phyloP scores from a whole-genome alignment of 2,113 vertebrate species.

The Cephalopholis sonnerati region DNA sequence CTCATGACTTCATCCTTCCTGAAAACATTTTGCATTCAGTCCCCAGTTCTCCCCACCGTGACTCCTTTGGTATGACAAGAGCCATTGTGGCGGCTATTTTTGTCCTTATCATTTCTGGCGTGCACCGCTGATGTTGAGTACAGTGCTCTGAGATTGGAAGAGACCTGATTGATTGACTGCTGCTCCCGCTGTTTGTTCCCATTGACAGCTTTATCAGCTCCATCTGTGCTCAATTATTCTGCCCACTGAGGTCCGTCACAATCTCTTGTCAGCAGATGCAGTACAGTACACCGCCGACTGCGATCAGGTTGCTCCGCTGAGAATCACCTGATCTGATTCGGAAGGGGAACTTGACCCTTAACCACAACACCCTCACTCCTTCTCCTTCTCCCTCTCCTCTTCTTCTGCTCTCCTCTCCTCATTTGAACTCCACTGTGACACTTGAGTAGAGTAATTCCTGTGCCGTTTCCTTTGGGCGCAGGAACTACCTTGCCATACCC shows the following conservation, averaged over 20 bases:
- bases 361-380: conserved; percentile 39
- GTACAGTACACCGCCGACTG: conserved; percentile 35
- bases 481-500: conserved; percentile 47
- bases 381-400: background rate
- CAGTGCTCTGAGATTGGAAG: conserved; percentile 19
- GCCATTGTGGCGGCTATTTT: conserved; percentile 58
- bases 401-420: background rate
- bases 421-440: conserved; percentile 22
- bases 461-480: conserved; percentile 47
- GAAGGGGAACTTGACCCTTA: conserved; percentile 80
- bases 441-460: conserved; percentile 55
- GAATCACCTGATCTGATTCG: conserved; percentile 78
- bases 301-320: conserved; percentile 73
- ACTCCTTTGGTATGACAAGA: conserved; percentile 32
- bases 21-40: conserved; percentile 24
- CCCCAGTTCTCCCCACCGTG: background rate
- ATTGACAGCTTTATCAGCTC: conserved; percentile 65
- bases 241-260: conserved; percentile 49
- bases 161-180: conserved; percentile 57
- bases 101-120: conserved; percentile 25
- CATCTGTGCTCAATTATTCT: conserved; percentile 59
- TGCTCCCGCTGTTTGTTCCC: conserved; percentile 52
- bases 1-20: conserved; percentile 67
- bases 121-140: conserved; percentile 16
- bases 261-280: conserved; percentile 54